Conservation (phyloP, 2,888 invertebrate species). For the Trichacis sp. region DNA sequence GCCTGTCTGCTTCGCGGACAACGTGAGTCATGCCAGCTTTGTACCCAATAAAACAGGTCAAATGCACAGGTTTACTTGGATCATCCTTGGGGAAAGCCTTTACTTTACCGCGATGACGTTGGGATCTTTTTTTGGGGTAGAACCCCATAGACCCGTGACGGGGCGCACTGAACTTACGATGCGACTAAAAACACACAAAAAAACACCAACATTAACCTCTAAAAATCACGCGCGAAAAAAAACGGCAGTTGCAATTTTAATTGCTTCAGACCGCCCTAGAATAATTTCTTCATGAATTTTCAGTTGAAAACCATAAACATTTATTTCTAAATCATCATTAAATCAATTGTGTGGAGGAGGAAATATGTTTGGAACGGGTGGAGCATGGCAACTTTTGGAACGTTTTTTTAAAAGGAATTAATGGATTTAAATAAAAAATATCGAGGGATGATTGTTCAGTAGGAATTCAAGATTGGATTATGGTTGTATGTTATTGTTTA, state of each 20-base stretch:
- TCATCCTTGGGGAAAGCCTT: slow-evolving; percentile 99
- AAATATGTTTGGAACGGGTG: too few species aligned
- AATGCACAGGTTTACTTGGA: slow-evolving; percentile 93
- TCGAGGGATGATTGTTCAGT: too few species aligned
- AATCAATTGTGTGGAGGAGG: too few species aligned
- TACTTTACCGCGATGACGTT: slow-evolving; percentile 97
- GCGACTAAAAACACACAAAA: slow-evolving; percentile 79
- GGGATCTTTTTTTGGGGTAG: slow-evolving; percentile 97
- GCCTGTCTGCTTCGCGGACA: slow-evolving; percentile 97
- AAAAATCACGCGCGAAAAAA: slow-evolving; percentile 1
- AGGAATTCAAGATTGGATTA: too few species aligned
- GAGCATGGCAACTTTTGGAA: too few species aligned
- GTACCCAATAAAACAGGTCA: slow-evolving; percentile 97
- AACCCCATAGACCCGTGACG: slow-evolving; percentile 99
- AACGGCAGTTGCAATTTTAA: slow-evolving; percentile 16
- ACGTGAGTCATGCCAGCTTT: slow-evolving; percentile 99
- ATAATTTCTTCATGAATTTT: slow-evolving; percentile 74
- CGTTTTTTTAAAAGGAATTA: too few species aligned
- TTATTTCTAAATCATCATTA: slow-evolving; percentile 78
- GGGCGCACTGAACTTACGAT: slow-evolving; percentile 99
- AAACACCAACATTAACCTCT: slow-evolving; percentile 12
- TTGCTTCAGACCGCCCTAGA: slow-evolving; percentile 82
- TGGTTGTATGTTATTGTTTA: background rate
- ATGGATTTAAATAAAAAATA: too few species aligned
- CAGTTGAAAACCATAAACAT: slow-evolving; percentile 79